Evolutionary conservation across 2,113 vertebrate species (phyloP), one percentile per base, ranked within the genome.

Genomic region (Pteropus alecto): DNA sequence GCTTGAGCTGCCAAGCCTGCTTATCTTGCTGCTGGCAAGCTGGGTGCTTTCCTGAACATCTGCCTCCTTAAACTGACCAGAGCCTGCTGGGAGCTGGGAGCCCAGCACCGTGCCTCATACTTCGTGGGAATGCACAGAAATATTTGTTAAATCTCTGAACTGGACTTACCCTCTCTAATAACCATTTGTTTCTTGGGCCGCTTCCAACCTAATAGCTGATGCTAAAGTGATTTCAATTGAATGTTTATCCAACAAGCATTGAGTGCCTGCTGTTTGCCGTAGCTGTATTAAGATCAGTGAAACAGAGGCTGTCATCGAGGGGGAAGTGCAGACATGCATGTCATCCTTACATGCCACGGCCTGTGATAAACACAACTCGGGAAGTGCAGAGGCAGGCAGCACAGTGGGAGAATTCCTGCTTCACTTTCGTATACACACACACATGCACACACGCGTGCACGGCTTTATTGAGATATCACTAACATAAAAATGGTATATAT

Each of bases 211-310:
- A 51, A 77, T 4, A 54, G 38, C 51, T 67, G 48, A 94, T 24
- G 67, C 46, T 54, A 54, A 46, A 60, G 51, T 70, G 58, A 90
- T 58, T 43, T 61, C 24, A 2, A 61, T 5, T 12, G 38, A 30
- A 22, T 63, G 78, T 84, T 87, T 43, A 60, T 43, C 35, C 43
- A 48, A 18, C 28, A 56, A 70, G 54, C 18, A 22, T 28, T 61
- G 51, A 87, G 85, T 28, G 19, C 58, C 70, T 89, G 21, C 14
- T 94, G n/a, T 77, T 83, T n/a, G 33, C 74, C 56, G 38, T 51
- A 24, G 56, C 26, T 51, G 3, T 41, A 35, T 86, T 43, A 63
- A 92, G 54, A 85, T 67, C 84, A 68, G 58, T 28, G 30, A 61
- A 60, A 48, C 19, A 43, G 46, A 63, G 54, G 61, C 43, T 68